Conservation (phyloP, 1,140 invertebrate genomes). For the Sweltsa coloradensis region DNA sequence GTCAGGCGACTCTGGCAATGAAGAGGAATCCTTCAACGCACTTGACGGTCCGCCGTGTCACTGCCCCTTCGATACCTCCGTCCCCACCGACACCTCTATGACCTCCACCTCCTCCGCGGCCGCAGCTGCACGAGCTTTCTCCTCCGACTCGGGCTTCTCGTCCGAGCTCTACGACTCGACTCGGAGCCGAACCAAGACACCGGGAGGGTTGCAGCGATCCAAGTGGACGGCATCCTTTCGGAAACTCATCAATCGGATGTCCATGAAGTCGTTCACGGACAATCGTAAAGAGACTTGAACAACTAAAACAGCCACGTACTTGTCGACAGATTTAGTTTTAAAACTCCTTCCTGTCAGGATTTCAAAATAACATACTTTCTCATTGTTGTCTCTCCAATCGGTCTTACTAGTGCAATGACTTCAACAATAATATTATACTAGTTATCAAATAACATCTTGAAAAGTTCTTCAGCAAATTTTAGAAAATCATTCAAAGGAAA, state of each 20-base stretch:
- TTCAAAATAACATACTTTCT: too few relatives aligned
- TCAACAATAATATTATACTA: too few relatives aligned
- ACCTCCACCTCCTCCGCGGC: slow-evolving; percentile 23
- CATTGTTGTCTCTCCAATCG: too few relatives aligned
- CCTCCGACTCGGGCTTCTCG: slow-evolving; percentile 38
- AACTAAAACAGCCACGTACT: too few relatives aligned
- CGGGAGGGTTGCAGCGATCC: slow-evolving; percentile 22
- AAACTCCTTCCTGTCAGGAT: too few relatives aligned
- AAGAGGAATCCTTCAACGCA: slow-evolving; percentile 1
- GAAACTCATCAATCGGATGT: slow-evolving; percentile 35
- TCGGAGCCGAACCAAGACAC: slow-evolving; percentile 21
- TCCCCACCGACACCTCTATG: slow-evolving; percentile 18
- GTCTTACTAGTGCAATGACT: too few relatives aligned
- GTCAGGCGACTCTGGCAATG: slow-evolving; percentile 7
- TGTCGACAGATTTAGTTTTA: too few relatives aligned
- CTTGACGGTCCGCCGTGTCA: slow-evolving; percentile 9
- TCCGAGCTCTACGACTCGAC: slow-evolving; percentile 22
- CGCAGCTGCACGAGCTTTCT: slow-evolving; percentile 31
- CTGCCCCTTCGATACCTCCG: slow-evolving; percentile 1
- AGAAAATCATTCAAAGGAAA: too few relatives aligned
- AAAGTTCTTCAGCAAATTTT: too few relatives aligned
- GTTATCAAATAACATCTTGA: too few relatives aligned
- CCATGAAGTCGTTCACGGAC: too few relatives aligned
- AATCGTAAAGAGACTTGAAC: too few relatives aligned
- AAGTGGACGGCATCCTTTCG: slow-evolving; percentile 41